These are phyloP conservation scores for Colletes gigas DNA, from an alignment of 1,140 invertebrate genomes.

Conservation along the genomic window DNA sequence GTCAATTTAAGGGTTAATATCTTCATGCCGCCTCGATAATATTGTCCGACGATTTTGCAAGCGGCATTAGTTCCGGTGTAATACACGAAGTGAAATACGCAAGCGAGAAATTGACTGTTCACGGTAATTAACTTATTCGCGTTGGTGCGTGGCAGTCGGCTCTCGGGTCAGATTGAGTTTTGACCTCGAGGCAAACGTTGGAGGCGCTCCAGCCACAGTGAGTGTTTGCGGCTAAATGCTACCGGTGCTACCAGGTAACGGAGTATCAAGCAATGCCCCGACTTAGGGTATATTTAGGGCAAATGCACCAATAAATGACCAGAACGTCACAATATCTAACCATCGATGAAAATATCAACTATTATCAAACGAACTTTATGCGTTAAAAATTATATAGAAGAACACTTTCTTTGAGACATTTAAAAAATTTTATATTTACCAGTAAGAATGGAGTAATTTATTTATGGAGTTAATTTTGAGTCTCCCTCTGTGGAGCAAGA, in stretches of 20 bases:
- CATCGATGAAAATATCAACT: too few species aligned
- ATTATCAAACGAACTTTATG: too few species aligned
- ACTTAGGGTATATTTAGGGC: conserved; percentile 61
- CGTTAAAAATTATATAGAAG: too few species aligned
- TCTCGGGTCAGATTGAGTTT: conserved; percentile 53
- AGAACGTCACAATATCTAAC: too few species aligned
- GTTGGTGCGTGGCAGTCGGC: conserved; percentile 35
- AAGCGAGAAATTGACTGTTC: conserved; percentile 16
- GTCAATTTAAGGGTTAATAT: neutral
- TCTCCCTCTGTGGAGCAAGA: too few species aligned
- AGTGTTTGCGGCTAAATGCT: conserved; percentile 31
- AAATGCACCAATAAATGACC: too few species aligned
- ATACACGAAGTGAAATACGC: neutral
- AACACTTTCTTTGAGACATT: too few species aligned
- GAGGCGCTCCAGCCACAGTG: conserved; percentile 24
- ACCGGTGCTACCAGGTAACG: conserved; percentile 54
- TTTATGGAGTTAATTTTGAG: too few species aligned
- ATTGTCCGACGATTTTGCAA: conserved; percentile 6
- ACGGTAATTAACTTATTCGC: conserved; percentile 44
- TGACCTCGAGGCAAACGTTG: conserved; percentile 55
- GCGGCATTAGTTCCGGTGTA: neutral
- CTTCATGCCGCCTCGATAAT: neutral
- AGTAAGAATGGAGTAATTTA: too few species aligned
- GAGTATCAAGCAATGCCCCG: conserved; percentile 62
- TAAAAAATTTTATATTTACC: too few species aligned